Base-by-base conservation (phyloP, 2,888 invertebrate species). In the Cephus rjabovi region DNA sequence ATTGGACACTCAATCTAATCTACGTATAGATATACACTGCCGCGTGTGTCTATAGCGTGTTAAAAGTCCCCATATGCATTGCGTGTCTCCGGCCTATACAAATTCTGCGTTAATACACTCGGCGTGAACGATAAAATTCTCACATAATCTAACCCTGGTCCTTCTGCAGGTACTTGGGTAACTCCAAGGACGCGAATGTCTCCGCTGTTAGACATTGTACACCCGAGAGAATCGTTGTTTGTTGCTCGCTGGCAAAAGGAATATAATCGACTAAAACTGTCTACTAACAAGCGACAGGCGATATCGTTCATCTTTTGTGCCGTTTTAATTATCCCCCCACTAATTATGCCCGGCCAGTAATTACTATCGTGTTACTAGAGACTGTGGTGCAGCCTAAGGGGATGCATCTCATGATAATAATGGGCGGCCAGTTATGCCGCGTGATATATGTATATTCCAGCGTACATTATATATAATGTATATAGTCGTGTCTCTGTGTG, bases 231-330 rank as follows among this genome's bases (percentile, higher is more conserved):
- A 34, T 34, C n/a, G 74, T 35, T n/a, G 74, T 33, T 33, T n/a
- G 35, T 34, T 30, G 34, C 35, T n/a, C 35, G 23, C 34, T 34
- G 74, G 74, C 74, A 34, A 34, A 30, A 74, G 34, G 35, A 74
- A 74, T 12, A 74, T 31, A 70, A 85, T 84, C 85, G 83, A 85
- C 82, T 81, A 85, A 88, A 89, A 89, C 87, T 87, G 87, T 87
- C 87, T 86, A 84, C 88, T 89, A 89, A 89, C 88, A 87, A 89
- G 89, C 87, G 89, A 88, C 87, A 89, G 88, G 86, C 88, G 87
- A 88, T 89, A 89, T 88, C 87, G 87, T 88, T 88, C 88, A 88
- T 88, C 89, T 88, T 89, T 88, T 87, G 87, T 87, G 85, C 86
- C 82, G 86, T 87, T 87, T 87, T 89, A 89, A 89, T 89, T 89